phyloP scores from a whole-genome alignment of 2,888 invertebrate species.

The Lasioglossum figueresi region DNA sequence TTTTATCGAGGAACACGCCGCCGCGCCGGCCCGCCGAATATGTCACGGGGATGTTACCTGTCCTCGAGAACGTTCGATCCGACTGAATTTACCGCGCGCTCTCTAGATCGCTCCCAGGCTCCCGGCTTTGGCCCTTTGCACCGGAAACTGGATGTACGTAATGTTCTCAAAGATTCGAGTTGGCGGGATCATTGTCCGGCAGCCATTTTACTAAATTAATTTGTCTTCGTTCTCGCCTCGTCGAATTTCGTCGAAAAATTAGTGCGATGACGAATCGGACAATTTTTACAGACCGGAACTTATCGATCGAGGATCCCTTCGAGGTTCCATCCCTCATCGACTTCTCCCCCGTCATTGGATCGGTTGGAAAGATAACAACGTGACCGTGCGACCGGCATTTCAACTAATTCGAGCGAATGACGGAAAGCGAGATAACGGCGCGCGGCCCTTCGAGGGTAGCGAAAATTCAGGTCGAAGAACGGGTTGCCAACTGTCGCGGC shows the following conservation, averaged over 20 bases:
- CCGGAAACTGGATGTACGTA: not conserved
- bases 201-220: not conserved
- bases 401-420: conserved; percentile 69
- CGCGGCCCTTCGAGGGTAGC: conserved; percentile 9
- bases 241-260: not conserved
- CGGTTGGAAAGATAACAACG: conserved; percentile 37
- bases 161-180: not conserved
- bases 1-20: conserved; percentile 48
- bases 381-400: conserved; percentile 44
- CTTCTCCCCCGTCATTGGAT: too few relatives aligned
- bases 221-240: not conserved
- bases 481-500: conserved; percentile 69
- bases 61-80: conserved; percentile 1
- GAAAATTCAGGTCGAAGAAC: conserved; percentile 37
- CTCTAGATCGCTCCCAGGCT: not conserved
- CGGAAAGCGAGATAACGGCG: conserved; percentile 67
- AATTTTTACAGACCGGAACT: too few relatives aligned
- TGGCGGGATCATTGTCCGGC: not conserved
- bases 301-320: not conserved
- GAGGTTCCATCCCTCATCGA: not conserved
- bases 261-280: too few relatives aligned
- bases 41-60: conserved; percentile 16
- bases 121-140: not conserved
- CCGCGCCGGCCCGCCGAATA: conserved; percentile 11
- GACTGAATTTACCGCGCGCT: not conserved